Evolutionary conservation across 2,797 vertebrate genomes (phyloP).

Genomic region (Octomys mimax): DNA sequence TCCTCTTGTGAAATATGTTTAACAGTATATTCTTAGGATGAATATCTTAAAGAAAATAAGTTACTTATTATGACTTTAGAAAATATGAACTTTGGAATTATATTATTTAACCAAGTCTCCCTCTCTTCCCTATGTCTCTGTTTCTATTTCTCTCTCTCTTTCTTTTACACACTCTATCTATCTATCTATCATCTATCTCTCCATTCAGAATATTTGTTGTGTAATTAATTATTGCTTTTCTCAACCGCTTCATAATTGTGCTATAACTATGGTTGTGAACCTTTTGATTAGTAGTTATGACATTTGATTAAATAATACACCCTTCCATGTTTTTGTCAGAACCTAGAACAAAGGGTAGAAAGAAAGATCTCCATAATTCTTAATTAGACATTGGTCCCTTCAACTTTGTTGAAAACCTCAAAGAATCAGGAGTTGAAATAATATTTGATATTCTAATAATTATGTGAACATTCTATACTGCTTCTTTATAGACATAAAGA

Average conservation of each 20-base stretch:
- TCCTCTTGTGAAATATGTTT: conserved; percentile 56
- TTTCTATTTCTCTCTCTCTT: too few relatives aligned
- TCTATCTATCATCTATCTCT: background rate
- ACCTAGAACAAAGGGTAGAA: background rate
- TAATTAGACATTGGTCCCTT: background rate
- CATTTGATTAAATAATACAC: background rate
- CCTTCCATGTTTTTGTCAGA: background rate
- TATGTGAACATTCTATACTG: background rate
- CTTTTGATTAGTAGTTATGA: background rate
- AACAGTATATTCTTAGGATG: conserved; percentile 62
- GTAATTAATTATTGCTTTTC: background rate
- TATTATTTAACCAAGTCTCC: background rate
- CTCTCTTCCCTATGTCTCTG: background rate
- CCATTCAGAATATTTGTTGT: background rate
- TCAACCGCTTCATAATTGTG: background rate
- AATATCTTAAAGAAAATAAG: conserved; percentile 58
- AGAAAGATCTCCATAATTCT: background rate
- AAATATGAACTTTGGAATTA: background rate
- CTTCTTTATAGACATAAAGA: background rate
- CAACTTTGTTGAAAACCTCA: background rate
- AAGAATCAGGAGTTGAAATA: background rate
- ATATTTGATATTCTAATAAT: background rate
- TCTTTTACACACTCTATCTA: background rate
- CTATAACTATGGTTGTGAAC: background rate
- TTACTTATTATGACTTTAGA: background rate